Percentiles rank a stretch among this genome's conserved stretches.
phyloP scores from a whole-genome alignment of 2,113 vertebrate genomes.

The Prionailurus viverrinus region DNA sequence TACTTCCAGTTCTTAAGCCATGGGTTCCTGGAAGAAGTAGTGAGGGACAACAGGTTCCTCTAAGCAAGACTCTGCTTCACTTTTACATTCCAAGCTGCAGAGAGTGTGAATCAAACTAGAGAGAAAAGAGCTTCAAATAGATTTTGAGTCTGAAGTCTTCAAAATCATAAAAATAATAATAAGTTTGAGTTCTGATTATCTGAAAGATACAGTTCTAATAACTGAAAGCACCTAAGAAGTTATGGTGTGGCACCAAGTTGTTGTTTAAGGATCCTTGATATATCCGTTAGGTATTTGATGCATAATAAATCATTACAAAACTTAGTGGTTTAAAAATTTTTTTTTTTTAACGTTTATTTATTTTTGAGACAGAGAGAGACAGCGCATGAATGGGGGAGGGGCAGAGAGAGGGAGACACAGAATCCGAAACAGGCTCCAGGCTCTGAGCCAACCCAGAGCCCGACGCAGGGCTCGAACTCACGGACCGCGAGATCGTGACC shows the following conservation, averaged over 20 bases:
- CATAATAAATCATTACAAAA: slow-evolving; percentile 15
- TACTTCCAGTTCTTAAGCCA: neutral
- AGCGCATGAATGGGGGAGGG: too few relatives aligned
- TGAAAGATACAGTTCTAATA: slow-evolving; percentile 33
- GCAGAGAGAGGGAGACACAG: too few relatives aligned
- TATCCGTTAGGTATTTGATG: neutral
- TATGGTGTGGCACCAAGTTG: neutral
- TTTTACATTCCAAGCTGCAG: neutral
- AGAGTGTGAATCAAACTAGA: neutral
- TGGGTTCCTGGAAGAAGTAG: neutral
- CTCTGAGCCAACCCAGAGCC: too few relatives aligned
- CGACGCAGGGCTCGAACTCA: too few relatives aligned
- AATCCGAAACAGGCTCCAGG: too few relatives aligned
- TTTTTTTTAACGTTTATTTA: too few relatives aligned
- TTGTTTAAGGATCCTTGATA: neutral
- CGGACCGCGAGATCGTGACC: too few relatives aligned
- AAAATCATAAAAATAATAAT: slow-evolving; percentile 7
- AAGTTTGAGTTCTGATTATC: slow-evolving; percentile 1
- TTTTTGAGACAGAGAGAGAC: too few relatives aligned
- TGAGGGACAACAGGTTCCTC: neutral
- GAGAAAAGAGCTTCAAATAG: slow-evolving; percentile 20
- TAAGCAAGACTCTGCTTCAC: neutral
- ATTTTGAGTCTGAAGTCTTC: slow-evolving; percentile 41
- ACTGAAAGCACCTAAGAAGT: slow-evolving; percentile 11
- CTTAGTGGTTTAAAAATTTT: neutral